Conservation (phyloP, 2,888 invertebrate species). For the Andrena hattorfiana region DNA sequence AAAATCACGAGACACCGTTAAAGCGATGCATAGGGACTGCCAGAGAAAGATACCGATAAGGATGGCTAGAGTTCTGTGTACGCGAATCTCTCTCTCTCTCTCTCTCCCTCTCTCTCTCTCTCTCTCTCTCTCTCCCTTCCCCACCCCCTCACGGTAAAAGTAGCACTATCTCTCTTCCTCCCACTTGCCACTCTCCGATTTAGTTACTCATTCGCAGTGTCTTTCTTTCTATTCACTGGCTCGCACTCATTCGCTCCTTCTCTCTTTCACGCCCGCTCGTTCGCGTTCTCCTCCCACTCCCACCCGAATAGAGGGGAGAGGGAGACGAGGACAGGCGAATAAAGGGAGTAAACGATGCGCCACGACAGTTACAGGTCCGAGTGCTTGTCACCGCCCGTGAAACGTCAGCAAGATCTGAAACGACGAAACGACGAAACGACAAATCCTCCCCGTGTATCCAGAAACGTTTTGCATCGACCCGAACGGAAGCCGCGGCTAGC, state of each 20-base stretch:
- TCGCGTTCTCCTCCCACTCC: constrained; percentile 12
- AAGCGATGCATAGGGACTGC: constrained; percentile 58
- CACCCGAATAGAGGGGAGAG: background rate
- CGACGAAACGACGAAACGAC: background rate
- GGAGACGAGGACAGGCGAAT: constrained; percentile 37
- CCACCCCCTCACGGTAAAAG: too few species aligned
- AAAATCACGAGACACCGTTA: constrained; percentile 72
- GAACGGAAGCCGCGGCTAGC: constrained; percentile 1
- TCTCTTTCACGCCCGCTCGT: constrained; percentile 23
- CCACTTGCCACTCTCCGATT: background rate
- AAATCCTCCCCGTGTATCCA: too few species aligned
- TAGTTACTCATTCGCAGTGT: constrained; percentile 1
- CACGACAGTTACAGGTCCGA: constrained; percentile 71
- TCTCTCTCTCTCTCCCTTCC: background rate
- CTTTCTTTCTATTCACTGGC: constrained; percentile 28
- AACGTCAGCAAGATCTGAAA: constrained; percentile 68
- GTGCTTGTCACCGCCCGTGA: constrained; percentile 74
- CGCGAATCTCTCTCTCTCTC: constrained; percentile 9
- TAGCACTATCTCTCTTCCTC: constrained; percentile 22
- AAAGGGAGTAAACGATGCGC: constrained; percentile 65
- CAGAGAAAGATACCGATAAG: constrained; percentile 51
- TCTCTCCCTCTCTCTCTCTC: background rate
- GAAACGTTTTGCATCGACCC: background rate
- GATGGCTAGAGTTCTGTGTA: constrained; percentile 33
- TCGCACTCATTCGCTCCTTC: constrained; percentile 18